phyloP scores from a whole-genome alignment of 1,140 invertebrate genomes.

The Hylaeus anthracinus region DNA sequence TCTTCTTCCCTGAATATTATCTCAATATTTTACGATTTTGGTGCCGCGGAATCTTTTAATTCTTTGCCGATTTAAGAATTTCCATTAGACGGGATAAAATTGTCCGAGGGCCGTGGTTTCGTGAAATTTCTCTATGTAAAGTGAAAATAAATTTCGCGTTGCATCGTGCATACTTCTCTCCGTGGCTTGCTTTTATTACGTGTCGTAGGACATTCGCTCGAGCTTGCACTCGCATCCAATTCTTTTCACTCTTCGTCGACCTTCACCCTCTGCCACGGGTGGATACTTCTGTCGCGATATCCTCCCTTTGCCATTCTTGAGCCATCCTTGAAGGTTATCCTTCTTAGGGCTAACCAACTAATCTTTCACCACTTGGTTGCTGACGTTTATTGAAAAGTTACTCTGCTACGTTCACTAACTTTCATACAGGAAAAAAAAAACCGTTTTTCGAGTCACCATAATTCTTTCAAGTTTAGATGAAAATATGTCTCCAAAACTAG shows the following conservation, averaged over 20 bases:
- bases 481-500: too few relatives aligned
- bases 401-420: neutral
- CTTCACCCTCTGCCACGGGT: conserved; percentile 3
- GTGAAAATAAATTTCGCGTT: neutral
- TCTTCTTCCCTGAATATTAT: too few relatives aligned
- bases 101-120: too few relatives aligned
- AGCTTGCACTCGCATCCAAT: neutral
- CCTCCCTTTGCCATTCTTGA: neutral
- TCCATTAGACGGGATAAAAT: neutral
- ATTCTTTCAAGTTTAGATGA: too few relatives aligned
- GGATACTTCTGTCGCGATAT: neutral
- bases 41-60: neutral
- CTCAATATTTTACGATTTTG: too few relatives aligned
- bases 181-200: neutral
- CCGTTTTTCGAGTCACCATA: too few relatives aligned
- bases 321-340: conserved; percentile 39
- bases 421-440: too few relatives aligned
- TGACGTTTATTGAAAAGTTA: neutral
- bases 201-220: neutral
- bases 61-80: neutral
- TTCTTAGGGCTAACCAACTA: conserved; percentile 13
- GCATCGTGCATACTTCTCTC: neutral
- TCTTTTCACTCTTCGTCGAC: conserved; percentile 7
- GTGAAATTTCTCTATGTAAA: neutral
- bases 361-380: neutral